Base-by-base conservation (phyloP, 2,113 vertebrate genomes). In the Guaruba guarouba region DNA sequence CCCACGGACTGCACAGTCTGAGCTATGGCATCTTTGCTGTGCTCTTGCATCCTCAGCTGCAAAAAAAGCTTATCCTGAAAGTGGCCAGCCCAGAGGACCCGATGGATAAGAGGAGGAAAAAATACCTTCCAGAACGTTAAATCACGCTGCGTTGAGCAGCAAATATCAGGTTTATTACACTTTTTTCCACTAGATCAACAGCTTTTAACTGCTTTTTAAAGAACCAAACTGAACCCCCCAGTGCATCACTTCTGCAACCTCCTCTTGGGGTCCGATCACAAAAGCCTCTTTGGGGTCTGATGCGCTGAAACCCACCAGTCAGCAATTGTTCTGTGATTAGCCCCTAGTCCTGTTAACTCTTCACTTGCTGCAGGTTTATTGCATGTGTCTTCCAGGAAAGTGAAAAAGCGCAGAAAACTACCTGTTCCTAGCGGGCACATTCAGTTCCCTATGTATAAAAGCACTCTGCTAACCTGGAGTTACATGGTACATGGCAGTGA, bases 241-340 rank as follows among this genome's bases (percentile, higher is more conserved):
- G 1, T 1, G 12, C 17, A 7, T 9, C 24, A 35, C 4, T 15
- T 66, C 63, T 48, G 61, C 66, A 64, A 16, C 0, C 0, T 67
- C 61, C 68, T 67, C 48, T 7, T 15, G 63, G 63, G 59, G 4
- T 31, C 62, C 73, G 79, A 52, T 44, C 37, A 49, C 28, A 54
- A 68, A 85, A 91, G 57, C 37, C 5, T 7, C 63, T 24, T 29
- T 12, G 73, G 68, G 67, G 62, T 37, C 52, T 22, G 44, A 73
- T 28, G 51, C 61, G 24, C 71, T 62, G 64, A 46, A 85, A 83
- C 3, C 64, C 43, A 15, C n/a, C 1, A 54, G 73, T 44, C 63
- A 88, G 61, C 44, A 43, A 16, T 20, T 12, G 8, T 12, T 17
- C 67, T 7, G 44, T 2, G 23, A 64, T 57, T 29, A 85, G 44